Evolutionary conservation across 1,140 invertebrate genomes (phyloP).

Genomic region (Pseudobourletiella spinata): DNA sequence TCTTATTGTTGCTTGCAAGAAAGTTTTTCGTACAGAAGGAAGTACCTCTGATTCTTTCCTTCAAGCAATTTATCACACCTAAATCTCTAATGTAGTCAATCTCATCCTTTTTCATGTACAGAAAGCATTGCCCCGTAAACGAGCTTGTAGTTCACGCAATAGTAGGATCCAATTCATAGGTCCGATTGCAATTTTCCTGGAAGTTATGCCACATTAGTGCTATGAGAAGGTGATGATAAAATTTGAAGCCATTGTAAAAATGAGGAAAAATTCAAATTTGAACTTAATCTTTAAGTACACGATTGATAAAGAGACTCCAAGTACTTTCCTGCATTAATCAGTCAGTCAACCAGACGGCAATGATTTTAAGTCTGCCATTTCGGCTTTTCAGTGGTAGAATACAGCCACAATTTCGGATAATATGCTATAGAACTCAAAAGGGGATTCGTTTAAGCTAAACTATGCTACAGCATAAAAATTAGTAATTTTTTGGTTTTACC

Average conservation of each 20-base stretch:
- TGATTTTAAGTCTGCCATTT: no score
- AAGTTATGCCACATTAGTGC: neutral
- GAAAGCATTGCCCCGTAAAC: neutral
- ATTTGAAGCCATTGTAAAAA: neutral
- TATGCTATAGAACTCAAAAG: no score
- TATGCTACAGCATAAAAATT: no score
- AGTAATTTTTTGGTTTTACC: no score
- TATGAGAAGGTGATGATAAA: neutral
- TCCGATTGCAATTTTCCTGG: neutral
- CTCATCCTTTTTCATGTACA: neutral
- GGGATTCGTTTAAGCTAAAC: no score
- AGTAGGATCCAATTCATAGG: neutral
- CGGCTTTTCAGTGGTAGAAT: no score
- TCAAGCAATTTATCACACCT: neutral
- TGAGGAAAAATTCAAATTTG: neutral
- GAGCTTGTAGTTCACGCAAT: neutral
- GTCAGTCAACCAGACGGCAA: no score
- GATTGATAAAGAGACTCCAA: neutral
- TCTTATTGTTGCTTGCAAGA: neutral
- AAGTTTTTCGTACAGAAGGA: neutral
- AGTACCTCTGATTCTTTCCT: neutral
- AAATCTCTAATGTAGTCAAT: neutral
- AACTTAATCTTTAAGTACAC: neutral
- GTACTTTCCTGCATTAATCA: no score
- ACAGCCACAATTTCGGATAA: no score